Conservation (phyloP, 2,113 vertebrate genomes). For the Felis chaus region DNA sequence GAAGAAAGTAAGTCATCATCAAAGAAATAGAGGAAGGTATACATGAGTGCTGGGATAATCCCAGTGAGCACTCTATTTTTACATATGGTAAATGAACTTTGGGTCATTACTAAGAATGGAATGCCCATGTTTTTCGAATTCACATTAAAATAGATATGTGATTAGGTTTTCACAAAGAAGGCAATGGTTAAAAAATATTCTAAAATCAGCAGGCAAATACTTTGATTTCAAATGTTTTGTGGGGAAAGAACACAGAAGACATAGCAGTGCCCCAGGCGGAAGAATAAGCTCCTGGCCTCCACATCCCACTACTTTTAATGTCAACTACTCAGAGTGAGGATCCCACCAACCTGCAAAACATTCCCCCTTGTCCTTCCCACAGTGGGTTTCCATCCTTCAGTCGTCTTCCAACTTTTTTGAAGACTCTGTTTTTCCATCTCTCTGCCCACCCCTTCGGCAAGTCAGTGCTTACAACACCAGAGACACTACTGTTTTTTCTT, state of each 20-base stretch:
- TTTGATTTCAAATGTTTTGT: background rate
- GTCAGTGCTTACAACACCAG: background rate
- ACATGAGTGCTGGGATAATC: background rate
- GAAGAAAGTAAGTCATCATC: background rate
- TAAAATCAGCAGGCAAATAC: background rate
- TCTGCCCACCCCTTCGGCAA: background rate
- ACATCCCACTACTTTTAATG: background rate
- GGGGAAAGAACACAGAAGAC: background rate
- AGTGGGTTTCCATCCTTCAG: background rate
- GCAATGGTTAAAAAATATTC: background rate
- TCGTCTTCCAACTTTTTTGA: background rate
- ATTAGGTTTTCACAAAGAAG: background rate
- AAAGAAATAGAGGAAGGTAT: background rate
- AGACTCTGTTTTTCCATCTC: background rate
- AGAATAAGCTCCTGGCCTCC: background rate
- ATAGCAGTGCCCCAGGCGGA: rapidly evolving
- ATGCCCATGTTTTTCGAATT: background rate
- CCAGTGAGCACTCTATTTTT: background rate
- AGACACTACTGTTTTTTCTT: background rate
- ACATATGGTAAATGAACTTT: background rate
- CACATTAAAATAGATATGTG: background rate
- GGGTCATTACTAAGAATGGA: background rate
- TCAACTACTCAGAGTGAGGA: background rate
- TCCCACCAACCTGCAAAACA: background rate
- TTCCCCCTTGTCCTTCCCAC: background rate